Percentiles rank a stretch among this genome's conserved stretches.
phyloP scores from a whole-genome alignment of 2,888 invertebrate genomes.

The Pecten maximus region DNA sequence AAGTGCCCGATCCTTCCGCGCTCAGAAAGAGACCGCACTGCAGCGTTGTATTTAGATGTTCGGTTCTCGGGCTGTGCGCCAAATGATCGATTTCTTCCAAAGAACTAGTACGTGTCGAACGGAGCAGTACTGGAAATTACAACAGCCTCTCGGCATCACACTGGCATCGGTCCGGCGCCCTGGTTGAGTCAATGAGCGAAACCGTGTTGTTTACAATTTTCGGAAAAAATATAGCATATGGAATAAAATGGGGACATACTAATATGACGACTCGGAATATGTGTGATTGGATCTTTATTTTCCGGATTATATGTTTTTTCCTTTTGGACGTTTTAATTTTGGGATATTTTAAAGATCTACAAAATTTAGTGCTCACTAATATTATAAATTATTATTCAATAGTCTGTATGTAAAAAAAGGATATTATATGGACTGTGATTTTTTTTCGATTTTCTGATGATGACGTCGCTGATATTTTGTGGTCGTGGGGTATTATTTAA shows the following conservation, averaged over 20 bases:
- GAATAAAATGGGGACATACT: conserved; percentile 10
- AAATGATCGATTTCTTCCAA: conserved; percentile 26
- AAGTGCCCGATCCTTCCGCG: conserved; percentile 35
- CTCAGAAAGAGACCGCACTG: conserved; percentile 30
- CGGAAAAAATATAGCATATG: neutral
- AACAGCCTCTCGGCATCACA: neutral
- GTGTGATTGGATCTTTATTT: conserved; percentile 3
- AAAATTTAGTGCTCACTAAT: neutral
- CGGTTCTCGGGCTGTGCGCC: neutral
- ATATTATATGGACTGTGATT: too few relatives aligned
- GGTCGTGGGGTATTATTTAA: neutral
- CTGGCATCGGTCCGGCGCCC: neutral
- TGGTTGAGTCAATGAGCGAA: conserved; percentile 5
- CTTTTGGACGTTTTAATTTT: neutral
- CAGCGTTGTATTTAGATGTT: conserved; percentile 22
- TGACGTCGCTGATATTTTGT: too few relatives aligned
- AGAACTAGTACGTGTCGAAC: conserved; percentile 17
- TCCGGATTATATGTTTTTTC: conserved; percentile 26
- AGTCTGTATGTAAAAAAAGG: neutral
- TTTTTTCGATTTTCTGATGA: too few relatives aligned
- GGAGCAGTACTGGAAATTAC: conserved; percentile 13
- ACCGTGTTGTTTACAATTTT: conserved; percentile 3
- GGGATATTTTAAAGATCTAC: neutral
- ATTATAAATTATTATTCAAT: neutral
- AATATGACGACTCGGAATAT: conserved; percentile 6